These are phyloP conservation scores for Pyrocoelia pectoralis DNA, from an alignment of 2,888 invertebrate genomes.

Conservation along the genomic window DNA sequence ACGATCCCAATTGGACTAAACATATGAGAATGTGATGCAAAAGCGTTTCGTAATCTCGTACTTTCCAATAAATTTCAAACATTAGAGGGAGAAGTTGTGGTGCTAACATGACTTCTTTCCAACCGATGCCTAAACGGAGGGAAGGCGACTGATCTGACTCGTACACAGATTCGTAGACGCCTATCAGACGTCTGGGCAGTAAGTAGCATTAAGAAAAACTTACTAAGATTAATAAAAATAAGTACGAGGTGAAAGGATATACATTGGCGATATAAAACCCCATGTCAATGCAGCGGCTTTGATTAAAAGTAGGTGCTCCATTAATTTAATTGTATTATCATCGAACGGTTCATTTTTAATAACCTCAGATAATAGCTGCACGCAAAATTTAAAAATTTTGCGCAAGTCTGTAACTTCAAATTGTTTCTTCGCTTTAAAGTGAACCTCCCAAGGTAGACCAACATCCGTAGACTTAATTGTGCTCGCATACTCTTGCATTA, in stretches of 20 bases:
- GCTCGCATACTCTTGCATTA: slow-evolving; percentile 89
- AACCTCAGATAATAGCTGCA: slow-evolving; percentile 69
- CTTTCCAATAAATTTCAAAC: slow-evolving; percentile 84
- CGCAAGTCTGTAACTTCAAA: slow-evolving; percentile 85
- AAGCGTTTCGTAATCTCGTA: slow-evolving; percentile 76
- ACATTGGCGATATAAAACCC: slow-evolving; percentile 75
- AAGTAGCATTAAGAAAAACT: slow-evolving; percentile 46
- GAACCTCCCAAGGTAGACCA: slow-evolving; percentile 88
- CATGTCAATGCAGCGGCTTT: slow-evolving; percentile 82
- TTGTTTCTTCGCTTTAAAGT: slow-evolving; percentile 82
- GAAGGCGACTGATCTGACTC: slow-evolving; percentile 70
- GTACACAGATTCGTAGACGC: slow-evolving; percentile 74
- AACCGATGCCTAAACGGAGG: slow-evolving; percentile 69
- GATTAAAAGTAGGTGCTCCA: slow-evolving; percentile 77
- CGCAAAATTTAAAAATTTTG: slow-evolving; percentile 78
- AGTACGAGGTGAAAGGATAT: slow-evolving; percentile 51
- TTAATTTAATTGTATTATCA: slow-evolving; percentile 66
- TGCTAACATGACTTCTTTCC: slow-evolving; percentile 81
- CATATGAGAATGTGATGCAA: slow-evolving; percentile 83
- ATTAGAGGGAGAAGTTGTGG: slow-evolving; percentile 78
- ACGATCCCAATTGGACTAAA: slow-evolving; percentile 79
- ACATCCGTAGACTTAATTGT: slow-evolving; percentile 87
- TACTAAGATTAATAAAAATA: not conserved
- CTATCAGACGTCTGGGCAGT: slow-evolving; percentile 74
- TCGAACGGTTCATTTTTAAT: slow-evolving; percentile 62